Percentiles rank a stretch among this genome's conserved stretches.
These are phyloP conservation scores for Gryon sp. DNA, from an alignment of 1,140 invertebrate species.

Conservation along the genomic window DNA sequence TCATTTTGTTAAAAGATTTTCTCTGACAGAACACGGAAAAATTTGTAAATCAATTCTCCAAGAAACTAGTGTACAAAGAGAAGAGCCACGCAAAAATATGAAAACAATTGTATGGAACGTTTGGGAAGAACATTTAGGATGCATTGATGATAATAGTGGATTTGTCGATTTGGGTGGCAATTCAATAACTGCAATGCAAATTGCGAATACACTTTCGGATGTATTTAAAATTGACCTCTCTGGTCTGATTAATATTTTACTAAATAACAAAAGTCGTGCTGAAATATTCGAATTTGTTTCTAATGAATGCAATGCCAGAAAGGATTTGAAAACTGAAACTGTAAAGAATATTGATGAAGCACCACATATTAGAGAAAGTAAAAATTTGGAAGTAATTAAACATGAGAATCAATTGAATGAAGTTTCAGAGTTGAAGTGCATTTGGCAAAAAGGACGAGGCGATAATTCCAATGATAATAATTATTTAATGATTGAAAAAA, in stretches of 20 bases:
- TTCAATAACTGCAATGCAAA: slow-evolving; percentile 77
- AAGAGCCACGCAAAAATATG: slow-evolving; percentile 72
- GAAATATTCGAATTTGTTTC: slow-evolving; percentile 62
- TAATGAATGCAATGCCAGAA: slow-evolving; percentile 13
- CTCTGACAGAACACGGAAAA: slow-evolving; percentile 71
- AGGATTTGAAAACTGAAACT: slow-evolving; percentile 1
- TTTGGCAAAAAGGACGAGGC: slow-evolving; percentile 77
- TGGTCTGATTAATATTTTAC: slow-evolving; percentile 69
- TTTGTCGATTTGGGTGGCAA: slow-evolving; percentile 80
- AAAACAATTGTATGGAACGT: slow-evolving; percentile 65
- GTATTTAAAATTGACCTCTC: slow-evolving; percentile 65
- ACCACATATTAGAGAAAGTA: not conserved
- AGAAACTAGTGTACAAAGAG: slow-evolving; percentile 32
- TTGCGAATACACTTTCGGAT: slow-evolving; percentile 70
- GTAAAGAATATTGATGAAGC: not conserved
- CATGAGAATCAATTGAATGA: not conserved
- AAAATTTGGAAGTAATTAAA: not conserved
- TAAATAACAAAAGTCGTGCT: slow-evolving; percentile 67
- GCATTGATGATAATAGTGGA: slow-evolving; percentile 66
- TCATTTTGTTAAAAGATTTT: slow-evolving; percentile 63
- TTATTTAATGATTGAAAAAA: slow-evolving; percentile 10
- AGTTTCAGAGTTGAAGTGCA: slow-evolving; percentile 23
- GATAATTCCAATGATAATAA: slow-evolving; percentile 5
- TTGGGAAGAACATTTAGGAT: slow-evolving; percentile 69
- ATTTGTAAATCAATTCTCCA: slow-evolving; percentile 65